phyloP scores from a whole-genome alignment of 2,113 vertebrate species.

The Corythornis vintsioides region DNA sequence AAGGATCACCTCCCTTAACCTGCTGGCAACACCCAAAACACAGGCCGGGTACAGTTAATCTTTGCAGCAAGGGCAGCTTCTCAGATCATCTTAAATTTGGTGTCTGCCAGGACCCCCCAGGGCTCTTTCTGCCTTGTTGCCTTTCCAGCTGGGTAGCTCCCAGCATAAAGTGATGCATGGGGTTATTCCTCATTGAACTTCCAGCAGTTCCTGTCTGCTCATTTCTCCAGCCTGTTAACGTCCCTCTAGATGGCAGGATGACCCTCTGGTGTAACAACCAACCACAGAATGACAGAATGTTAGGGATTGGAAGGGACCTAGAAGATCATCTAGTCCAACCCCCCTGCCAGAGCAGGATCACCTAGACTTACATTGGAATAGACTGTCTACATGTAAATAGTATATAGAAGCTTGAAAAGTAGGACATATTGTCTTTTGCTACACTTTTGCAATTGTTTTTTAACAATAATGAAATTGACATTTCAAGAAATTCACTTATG shows the following conservation, averaged over 20 bases:
- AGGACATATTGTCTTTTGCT: background rate
- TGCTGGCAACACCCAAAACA: background rate
- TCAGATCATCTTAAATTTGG: background rate
- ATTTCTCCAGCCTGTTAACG: background rate
- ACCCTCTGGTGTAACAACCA: background rate
- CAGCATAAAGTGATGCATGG: background rate
- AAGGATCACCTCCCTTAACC: background rate
- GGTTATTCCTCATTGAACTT: background rate
- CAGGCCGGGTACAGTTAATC: background rate
- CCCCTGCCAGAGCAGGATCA: too few relatives aligned
- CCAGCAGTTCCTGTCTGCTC: background rate
- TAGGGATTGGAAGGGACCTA: too few relatives aligned
- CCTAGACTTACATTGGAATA: background rate
- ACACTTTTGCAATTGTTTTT: background rate
- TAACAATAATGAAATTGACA: background rate
- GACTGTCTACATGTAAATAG: background rate
- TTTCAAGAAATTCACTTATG: background rate
- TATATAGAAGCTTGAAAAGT: background rate
- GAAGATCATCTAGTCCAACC: too few relatives aligned
- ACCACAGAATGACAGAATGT: too few relatives aligned
- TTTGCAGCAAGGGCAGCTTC: background rate
- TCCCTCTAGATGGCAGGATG: background rate
- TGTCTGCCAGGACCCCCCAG: background rate
- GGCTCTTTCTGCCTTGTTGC: background rate
- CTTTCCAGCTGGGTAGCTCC: background rate